Evolutionary conservation across 2,113 vertebrate genomes (phyloP).

Genomic region (Vicugna pacos): DNA sequence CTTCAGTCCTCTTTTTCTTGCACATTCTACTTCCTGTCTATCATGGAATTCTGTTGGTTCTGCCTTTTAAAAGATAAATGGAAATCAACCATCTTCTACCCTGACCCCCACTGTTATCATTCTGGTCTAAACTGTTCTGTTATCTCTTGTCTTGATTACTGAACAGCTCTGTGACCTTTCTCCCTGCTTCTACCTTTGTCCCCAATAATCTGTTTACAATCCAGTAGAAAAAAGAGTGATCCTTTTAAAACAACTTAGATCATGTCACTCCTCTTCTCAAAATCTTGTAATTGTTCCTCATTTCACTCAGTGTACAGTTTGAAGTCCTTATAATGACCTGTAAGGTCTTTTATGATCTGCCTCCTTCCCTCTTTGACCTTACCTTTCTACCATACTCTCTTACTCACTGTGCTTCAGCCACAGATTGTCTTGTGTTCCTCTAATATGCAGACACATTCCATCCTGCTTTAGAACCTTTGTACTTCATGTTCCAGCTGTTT

Average conservation of each 20-base stretch:
- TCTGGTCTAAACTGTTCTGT: neutral
- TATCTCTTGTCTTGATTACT: conserved; percentile 18
- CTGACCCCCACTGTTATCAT: neutral
- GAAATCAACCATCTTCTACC: neutral
- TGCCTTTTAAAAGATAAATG: conserved; percentile 23
- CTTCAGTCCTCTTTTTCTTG: neutral
- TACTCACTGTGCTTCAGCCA: neutral
- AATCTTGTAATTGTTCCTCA: neutral
- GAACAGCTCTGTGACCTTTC: neutral
- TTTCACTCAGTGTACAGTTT: neutral
- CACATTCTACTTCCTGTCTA: neutral
- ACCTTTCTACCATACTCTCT: neutral
- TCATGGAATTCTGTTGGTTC: neutral
- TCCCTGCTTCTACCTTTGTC: neutral
- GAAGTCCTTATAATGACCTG: neutral
- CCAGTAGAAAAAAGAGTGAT: neutral
- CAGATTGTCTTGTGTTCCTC: neutral
- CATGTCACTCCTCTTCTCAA: neutral
- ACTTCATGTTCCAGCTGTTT: neutral
- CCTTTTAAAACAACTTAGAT: neutral
- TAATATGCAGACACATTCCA: neutral
- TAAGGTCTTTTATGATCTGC: neutral
- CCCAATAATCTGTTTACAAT: neutral
- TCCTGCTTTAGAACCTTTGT: neutral
- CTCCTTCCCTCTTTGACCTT: neutral